Base-by-base conservation (phyloP, 2,113 vertebrate species). In the Indicator indicator region DNA sequence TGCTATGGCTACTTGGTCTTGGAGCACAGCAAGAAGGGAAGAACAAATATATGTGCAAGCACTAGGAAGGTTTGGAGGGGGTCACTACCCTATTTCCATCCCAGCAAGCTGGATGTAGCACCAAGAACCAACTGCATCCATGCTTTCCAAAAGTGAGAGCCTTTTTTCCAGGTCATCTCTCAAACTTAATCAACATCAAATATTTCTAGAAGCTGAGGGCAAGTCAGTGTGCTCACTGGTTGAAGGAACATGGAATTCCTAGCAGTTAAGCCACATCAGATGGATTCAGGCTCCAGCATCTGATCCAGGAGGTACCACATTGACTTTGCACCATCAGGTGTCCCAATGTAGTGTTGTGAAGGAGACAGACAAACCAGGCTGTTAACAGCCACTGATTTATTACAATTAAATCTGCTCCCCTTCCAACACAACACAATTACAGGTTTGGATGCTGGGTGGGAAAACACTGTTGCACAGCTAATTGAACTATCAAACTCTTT, bases 241-340 rank as follows among this genome's bases (percentile, higher is more conserved):
- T 50, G 52, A 72, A 20, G 74, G 36, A 83, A 24, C 0, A 18
- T 0, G 6, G 77, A 18, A 12, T 67, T 74, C 23, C 44, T 27
- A 44, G 67, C 11, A 59, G 44, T 54, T 62, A 50, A 62, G 19
- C 12, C 3, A 0, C 5, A 28, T 1, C 69, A 46, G 44, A 55
- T 58, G 16, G 26, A 23, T 13, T 40, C 16, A 6, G 40, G 33
- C 76, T 28, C 9, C 88, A 48, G 48, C 28, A 74, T 6, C 46
- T 9, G 13, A 56, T 13, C n/a, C 50, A 58, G 65, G 24, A 38
- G 2, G 15, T 1, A 26, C 75, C 16, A 6, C 0, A 2, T 0
- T 46, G 33, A 11, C 6, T 56, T 74, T 33, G 36, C 24, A 5
- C n/a, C 9, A 36, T 2, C 12, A n/a, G 21, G 12, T 24, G 33